Evolutionary conservation across 1,140 invertebrate genomes (phyloP), one percentile per base, ranked within the genome.

Genomic region (Arion vulgaris): DNA sequence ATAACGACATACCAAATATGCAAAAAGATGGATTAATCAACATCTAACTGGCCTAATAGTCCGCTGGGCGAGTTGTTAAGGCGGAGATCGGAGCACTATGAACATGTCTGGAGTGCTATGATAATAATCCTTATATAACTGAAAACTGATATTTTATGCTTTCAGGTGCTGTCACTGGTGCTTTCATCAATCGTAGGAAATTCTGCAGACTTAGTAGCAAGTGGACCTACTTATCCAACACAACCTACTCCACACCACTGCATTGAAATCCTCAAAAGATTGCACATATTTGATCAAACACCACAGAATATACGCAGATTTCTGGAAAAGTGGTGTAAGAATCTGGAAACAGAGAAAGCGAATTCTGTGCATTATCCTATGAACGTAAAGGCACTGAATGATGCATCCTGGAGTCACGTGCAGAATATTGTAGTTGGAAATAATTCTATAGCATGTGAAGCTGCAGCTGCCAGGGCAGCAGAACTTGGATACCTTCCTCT

Each of bases 131-230:
- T n/a, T n/a, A n/a, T n/a, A n/a, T n/a, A n/a, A n/a, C n/a, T n/a
- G n/a, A n/a, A n/a, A n/a, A n/a, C n/a, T n/a, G n/a, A n/a, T n/a
- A n/a, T n/a, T n/a, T n/a, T n/a, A n/a, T n/a, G 9, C 53, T 57
- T 57, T 19, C 26, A 57, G 53, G 53, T 57, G 19, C 53, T 57
- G 53, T 57, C 53, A 57, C 34, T 94, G 95, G 96, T 99, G 81
- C 92, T 99, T 19, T 99, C 98, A 26, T 98, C 99, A 93, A 95
- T 99, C 41, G 94, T 99, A 71, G 95, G 95, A 28, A 96, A 99
- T 93, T 95, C 96, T n/a, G 83, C 99, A 49, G 95, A 97, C 86
- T 93, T 96, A 26, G 98, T 99, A 91, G 97, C 98, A 0, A 98
- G 97, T 94, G 98, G 98, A 1, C 98, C 98, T 11, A 99, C 98